Base-by-base conservation (phyloP, 2,113 vertebrate genomes). In the Monopterus albus region DNA sequence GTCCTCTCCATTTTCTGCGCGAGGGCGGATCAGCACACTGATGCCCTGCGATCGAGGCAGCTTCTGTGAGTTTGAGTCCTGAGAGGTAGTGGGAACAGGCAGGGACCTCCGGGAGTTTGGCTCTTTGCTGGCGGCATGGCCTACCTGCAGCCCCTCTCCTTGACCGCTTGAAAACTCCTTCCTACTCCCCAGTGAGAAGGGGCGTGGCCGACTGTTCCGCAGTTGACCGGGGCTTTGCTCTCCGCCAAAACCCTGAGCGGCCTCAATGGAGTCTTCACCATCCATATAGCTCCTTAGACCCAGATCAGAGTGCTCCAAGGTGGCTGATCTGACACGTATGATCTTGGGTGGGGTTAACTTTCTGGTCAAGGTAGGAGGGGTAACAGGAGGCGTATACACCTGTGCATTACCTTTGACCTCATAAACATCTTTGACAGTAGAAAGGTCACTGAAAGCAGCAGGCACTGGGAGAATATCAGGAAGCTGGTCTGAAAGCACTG, bases 1-100 rank as follows among this genome's bases (percentile, higher is more conserved):
- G 58, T 95, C 87, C 28, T 93, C 94, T 0, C 77, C 93, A 0
- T 94, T 89, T 0, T 92, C 26, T 0, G 91, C 88, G 0, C 90
- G 93, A 0, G 97, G 95, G 25, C 94, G 91, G 79, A 98, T 96
- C 64, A 95, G 91, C 14, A 98, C 96, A 1, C 96, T 98, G 81
- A 98, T 87, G 0, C 92, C 93, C 3, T 93, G 86, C 0, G 94
- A 90, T 0, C 95, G 93, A 0, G 93, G 66, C 0, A 94, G 79
- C 58, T 91, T 93, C 26, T 83, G 82, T 1, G 79, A 76, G 13
- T 62, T 61, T 14, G 79, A 23, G 12, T 74, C 56, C 60, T 75
- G 79, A 79, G 26, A 35, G 70, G 76, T 26, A 55, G 78, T 0
- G 10, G 87, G 79, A 50, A 79, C 84, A 0, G 86, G 87, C 6